Conservation (phyloP, 92 coral and sea anemone genomes). For the Muricea muricata region DNA sequence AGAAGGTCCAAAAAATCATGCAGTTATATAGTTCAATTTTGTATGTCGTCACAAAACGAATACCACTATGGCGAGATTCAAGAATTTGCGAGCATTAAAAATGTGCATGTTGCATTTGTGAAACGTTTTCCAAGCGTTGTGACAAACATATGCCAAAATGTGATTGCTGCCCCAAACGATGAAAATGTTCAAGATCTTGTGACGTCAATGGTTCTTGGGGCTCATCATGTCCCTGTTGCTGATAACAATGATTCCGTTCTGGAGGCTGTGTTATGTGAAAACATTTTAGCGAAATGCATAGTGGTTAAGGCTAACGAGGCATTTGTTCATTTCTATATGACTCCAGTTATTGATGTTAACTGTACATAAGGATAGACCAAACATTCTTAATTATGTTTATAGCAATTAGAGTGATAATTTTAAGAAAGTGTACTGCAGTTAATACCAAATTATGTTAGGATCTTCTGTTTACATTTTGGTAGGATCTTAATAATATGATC, state of each 20-base stretch:
- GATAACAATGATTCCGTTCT: neutral
- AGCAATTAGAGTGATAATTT: too few species aligned
- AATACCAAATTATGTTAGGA: too few species aligned
- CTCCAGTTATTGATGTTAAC: conserved; percentile 26
- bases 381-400: too few species aligned
- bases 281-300: conserved; percentile 22
- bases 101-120: conserved; percentile 49
- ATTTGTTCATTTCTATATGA: conserved; percentile 9
- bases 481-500: too few species aligned
- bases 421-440: too few species aligned
- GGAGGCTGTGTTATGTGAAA: conserved; percentile 9
- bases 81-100: conserved; percentile 36
- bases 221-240: conserved; percentile 53
- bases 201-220: conserved; percentile 35
- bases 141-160: conserved; percentile 54
- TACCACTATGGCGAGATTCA: conserved; percentile 59
- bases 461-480: too few species aligned
- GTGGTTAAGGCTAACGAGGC: conserved; percentile 21
- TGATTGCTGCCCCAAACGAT: conserved; percentile 41
- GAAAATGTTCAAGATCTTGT: conserved; percentile 34
- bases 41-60: conserved; percentile 30
- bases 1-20: conserved; percentile 57
- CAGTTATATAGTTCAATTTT: conserved; percentile 55
- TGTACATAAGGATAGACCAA: too few species aligned
- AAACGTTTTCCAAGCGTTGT: conserved; percentile 39